Evolutionary conservation across 2,113 vertebrate species (phyloP).

Genomic region (Pomatorhinus ruficollis): DNA sequence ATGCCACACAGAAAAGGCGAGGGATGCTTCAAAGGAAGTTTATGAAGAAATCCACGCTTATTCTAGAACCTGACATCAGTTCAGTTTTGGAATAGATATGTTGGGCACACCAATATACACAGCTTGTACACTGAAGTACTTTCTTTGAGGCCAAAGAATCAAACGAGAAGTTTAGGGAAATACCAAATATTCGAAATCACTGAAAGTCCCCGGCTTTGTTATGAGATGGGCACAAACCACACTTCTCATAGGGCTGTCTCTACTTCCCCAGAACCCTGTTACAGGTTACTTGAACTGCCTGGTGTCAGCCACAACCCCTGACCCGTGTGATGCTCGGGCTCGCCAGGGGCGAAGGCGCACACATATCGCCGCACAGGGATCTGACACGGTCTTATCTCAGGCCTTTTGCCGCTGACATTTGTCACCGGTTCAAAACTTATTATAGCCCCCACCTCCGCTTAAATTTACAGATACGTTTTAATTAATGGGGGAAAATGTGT

Average conservation of each 20-base stretch:
- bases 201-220: background rate
- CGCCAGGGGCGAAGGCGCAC: background rate
- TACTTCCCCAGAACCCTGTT: rapidly evolving
- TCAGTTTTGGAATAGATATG: background rate
- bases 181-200: background rate
- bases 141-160: background rate
- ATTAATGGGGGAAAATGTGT: constrained; percentile 61
- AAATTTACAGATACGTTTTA: constrained; percentile 63
- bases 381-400: background rate
- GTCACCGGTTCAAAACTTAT: constrained; percentile 5
- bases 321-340: background rate
- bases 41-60: rapidly evolving
- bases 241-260: rapidly evolving
- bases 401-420: constrained; percentile 34
- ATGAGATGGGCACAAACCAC: background rate
- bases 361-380: rapidly evolving
- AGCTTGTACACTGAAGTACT: rapidly evolving
- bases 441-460: constrained; percentile 37
- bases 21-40: background rate
- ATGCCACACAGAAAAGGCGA: background rate
- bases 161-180: background rate
- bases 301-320: background rate
- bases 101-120: background rate
- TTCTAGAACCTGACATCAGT: background rate
- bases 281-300: background rate